Base-by-base conservation (phyloP, 1,140 invertebrate species). In the Zaprionus inermis region DNA sequence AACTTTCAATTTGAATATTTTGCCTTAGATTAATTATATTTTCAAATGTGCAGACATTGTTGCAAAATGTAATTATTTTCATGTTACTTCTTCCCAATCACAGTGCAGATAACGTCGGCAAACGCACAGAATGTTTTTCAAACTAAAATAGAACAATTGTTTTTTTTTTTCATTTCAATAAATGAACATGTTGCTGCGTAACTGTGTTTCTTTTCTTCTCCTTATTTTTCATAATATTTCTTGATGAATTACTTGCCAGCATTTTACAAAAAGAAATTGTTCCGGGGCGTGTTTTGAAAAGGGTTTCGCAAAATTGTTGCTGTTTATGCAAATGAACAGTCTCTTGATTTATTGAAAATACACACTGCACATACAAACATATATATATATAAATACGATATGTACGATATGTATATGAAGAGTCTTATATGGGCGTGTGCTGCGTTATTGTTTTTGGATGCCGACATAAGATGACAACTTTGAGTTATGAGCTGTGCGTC, bases 391-490 rank as follows among this genome's bases (percentile, higher is more conserved):
- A 59, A n/a, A n/a, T n/a, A n/a, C n/a, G n/a, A n/a, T n/a, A n/a
- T n/a, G n/a, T n/a, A 28, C 24, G 24, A 5, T 4, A 28, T 28
- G 5, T 28, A 14, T 38, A n/a, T 55, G 51, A n/a, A 61, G 18
- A 69, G 55, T 36, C 59, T 44, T 60, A 18, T 64, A 22, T 69
- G 49, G 14, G 34, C 52, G 24, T 63, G 44, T 54, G 41, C 20
- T 63, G 77, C 58, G 69, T 80, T 85, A 85, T 84, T 84, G 81
- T 85, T 84, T 85, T 77, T 73, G 73, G 76, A 77, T 80, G 70
- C 73, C 72, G 64, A 74, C 81, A 74, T 70, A 84, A 83, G 83
- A 84, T 76, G 81, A 84, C 81, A 85, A 55, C 58, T 71, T 67
- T 84, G 81, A 84, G 77, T 80, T 84, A 85, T 84, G 81, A 81